Conservation (phyloP, 2,888 invertebrate genomes). For the Pyrrhosoma nymphula region DNA sequence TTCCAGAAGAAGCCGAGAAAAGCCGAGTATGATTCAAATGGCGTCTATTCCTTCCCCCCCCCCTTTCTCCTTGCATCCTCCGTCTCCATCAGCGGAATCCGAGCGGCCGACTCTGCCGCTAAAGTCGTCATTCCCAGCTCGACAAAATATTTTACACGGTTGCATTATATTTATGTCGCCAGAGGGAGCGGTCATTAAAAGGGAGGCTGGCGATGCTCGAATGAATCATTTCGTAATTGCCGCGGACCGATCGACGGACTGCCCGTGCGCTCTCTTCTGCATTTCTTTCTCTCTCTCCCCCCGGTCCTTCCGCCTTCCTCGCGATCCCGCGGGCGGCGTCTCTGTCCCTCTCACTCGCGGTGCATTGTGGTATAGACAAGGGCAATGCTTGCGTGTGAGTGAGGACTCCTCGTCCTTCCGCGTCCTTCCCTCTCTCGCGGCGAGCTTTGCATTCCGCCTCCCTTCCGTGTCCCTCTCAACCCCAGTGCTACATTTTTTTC, state of each 20-base stretch:
- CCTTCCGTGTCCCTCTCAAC: neutral
- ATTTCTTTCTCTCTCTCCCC: too few relatives aligned
- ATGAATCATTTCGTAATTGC: conserved; percentile 27
- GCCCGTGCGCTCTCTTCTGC: neutral
- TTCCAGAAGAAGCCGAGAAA: neutral
- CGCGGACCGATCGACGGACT: neutral
- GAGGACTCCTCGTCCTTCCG: neutral
- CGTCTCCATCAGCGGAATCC: neutral
- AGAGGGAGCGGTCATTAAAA: neutral
- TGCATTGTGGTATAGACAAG: neutral
- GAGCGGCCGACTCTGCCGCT: neutral
- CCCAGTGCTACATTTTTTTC: neutral
- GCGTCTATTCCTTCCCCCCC: neutral
- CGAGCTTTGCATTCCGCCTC: conserved; percentile 31
- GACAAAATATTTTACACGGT: neutral
- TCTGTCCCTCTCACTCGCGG: neutral
- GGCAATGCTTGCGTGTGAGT: neutral
- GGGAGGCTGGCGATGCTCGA: neutral
- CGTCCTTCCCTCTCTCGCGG: neutral
- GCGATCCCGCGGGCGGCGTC: neutral
- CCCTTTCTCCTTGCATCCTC: neutral
- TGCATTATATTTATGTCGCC: neutral
- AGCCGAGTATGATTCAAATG: conserved; percentile 5
- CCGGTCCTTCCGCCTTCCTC: conserved; percentile 10
- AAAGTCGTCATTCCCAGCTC: neutral